Evolutionary conservation across 2,797 vertebrate genomes (phyloP).

Genomic region (Pempheris klunzingeri): DNA sequence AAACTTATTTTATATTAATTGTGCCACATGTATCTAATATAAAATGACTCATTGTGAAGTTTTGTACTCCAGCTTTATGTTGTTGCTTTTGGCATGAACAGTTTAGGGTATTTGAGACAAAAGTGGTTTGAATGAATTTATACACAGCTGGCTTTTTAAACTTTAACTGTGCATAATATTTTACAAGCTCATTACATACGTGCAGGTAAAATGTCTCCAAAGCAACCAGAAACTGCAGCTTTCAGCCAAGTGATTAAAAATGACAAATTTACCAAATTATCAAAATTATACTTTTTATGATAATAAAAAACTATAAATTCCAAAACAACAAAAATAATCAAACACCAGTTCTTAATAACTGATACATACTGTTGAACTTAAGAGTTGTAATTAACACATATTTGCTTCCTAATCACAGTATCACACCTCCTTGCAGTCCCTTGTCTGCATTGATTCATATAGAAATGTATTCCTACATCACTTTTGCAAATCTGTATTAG

Average conservation of each 20-base stretch:
- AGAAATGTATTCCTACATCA: background rate
- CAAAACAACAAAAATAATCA: background rate
- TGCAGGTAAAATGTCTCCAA: background rate
- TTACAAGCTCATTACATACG: background rate
- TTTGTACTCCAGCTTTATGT: background rate
- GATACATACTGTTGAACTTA: background rate
- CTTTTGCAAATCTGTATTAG: background rate
- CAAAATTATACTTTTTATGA: too few species aligned
- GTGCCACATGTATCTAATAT: background rate
- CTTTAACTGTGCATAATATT: background rate
- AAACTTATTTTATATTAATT: background rate
- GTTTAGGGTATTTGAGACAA: background rate
- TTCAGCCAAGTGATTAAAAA: too few species aligned
- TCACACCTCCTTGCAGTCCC: background rate
- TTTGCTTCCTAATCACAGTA: too few species aligned
- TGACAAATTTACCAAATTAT: too few species aligned
- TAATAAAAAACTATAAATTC: background rate
- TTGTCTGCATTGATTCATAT: background rate
- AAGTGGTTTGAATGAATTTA: background rate
- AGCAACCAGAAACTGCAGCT: background rate
- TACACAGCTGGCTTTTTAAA: background rate
- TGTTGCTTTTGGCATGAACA: background rate
- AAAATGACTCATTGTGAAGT: background rate
- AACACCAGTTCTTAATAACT: background rate
- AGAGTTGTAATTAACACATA: background rate